These are phyloP conservation scores for Mythimna impura DNA, from an alignment of 2,888 invertebrate genomes.

Conservation along the genomic window DNA sequence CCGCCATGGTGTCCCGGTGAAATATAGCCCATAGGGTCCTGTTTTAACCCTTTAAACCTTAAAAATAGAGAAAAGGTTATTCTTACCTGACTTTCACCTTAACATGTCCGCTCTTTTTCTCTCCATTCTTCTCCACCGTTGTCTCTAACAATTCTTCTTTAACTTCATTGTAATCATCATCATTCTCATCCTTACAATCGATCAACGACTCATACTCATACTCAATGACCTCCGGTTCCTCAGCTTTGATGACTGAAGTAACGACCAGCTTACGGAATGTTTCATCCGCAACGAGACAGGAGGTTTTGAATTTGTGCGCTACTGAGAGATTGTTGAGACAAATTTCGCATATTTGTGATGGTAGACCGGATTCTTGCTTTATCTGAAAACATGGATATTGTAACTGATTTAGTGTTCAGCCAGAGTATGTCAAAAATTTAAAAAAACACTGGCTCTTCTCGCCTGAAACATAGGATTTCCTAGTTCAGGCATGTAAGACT, in stretches of 20 bases:
- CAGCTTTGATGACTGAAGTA: conserved; percentile 60
- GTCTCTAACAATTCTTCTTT: conserved; percentile 22
- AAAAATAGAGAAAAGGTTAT: no score
- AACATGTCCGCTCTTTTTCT: not conserved
- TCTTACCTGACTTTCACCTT: conserved; percentile 43
- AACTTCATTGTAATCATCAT: conserved; percentile 42
- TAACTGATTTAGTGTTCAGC: not conserved
- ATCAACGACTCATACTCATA: conserved; percentile 30
- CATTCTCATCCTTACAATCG: conserved; percentile 42
- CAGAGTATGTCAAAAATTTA: no score
- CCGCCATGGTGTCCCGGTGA: no score
- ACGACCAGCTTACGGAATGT: conserved; percentile 63
- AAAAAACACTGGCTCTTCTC: no score
- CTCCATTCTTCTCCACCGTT: conserved; percentile 5
- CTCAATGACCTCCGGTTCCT: conserved; percentile 48
- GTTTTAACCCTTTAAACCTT: no score
- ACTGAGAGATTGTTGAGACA: conserved; percentile 69
- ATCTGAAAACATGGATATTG: conserved; percentile 42
- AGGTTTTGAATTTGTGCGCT: conserved; percentile 74
- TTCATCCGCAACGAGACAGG: conserved; percentile 70
- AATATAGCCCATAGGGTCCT: no score
- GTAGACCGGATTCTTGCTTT: conserved; percentile 66
- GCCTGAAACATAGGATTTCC: no score
- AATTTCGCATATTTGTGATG: conserved; percentile 70
- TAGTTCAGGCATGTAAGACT: no score